Evolutionary conservation across 2,113 vertebrate genomes (phyloP), one percentile per base, ranked within the genome.

Genomic region (Erinaceus europaeus): DNA sequence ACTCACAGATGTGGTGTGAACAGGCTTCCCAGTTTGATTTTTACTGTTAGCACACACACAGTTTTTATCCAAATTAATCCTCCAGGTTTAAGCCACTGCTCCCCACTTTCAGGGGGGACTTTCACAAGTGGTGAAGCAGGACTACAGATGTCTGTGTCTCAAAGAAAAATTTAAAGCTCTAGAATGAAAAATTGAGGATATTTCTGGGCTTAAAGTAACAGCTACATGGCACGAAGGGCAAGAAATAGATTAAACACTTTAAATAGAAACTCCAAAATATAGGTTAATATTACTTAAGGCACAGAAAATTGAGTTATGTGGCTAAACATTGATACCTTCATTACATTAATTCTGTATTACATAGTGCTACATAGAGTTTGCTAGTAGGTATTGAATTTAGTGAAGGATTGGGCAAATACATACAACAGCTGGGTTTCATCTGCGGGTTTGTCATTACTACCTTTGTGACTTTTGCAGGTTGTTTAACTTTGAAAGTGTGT

Each of bases 181-280:
- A 72, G 27, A 89, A 83, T 38, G 57, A 85, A 88, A 76, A 71
- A 74, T 72, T 55, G 23, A 65, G 23, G 5, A 23, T 87, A 48
- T 82, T 75, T 83, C 23, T 79, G 38, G 17, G 34, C 46, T 84
- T 34, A 90, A 50, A 92, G 46, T 91, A 52, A 86, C 76, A 84
- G 11, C 64, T 75, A 62, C 32, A 36, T 57, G 44, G 3, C 48
- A 71, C 72, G 42, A 90, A 75, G 46, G 6, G 76, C 14, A 90
- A 84, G 36, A 86, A 78, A 85, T 59, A 57, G 12, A 12, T 69
- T 80, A 59, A 23, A 84, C 38, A 61, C 88, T 93, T 90, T 55
- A 75, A 48, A 36, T 38, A 15, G 32, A 78, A 59, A 53, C 14
- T 78, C 13, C 7, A 52, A 44, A 86, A 52, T 77, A 64, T 50